These are phyloP conservation scores for Pseudanteris insignis DNA, from an alignment of 2,888 invertebrate species.

Conservation along the genomic window DNA sequence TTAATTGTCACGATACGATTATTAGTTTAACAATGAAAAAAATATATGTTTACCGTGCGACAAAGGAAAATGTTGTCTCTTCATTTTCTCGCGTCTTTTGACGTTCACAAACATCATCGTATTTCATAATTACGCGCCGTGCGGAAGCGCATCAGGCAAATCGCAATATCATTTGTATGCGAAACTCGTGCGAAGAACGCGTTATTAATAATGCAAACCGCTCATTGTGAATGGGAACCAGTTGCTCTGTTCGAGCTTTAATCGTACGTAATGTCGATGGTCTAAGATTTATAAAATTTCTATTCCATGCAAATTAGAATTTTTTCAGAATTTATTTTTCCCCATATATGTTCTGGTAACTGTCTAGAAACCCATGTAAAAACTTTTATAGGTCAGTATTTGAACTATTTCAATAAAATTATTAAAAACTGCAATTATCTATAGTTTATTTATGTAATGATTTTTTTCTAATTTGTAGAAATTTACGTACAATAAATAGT, in stretches of 20 bases:
- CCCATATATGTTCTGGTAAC: too few relatives aligned
- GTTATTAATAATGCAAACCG: slow-evolving; percentile 44
- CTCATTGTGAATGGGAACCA: slow-evolving; percentile 31
- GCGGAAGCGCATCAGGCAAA: slow-evolving; percentile 8
- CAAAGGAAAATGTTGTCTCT: not conserved
- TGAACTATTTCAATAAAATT: too few relatives aligned
- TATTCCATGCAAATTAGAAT: too few relatives aligned
- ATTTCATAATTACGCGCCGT: slow-evolving; percentile 26
- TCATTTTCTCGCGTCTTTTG: not conserved
- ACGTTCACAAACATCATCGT: slow-evolving; percentile 11
- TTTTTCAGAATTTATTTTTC: too few relatives aligned
- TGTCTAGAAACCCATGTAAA: too few relatives aligned
- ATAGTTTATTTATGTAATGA: too few relatives aligned
- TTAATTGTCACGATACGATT: too few relatives aligned
- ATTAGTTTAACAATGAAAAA: too few relatives aligned
- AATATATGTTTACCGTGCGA: slow-evolving; percentile 1
- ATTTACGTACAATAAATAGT: too few relatives aligned
- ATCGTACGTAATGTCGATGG: slow-evolving; percentile 44
- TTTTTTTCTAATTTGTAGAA: too few relatives aligned
- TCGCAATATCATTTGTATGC: slow-evolving; percentile 38
- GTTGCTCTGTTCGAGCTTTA: slow-evolving; percentile 42
- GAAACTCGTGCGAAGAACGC: slow-evolving; percentile 30
- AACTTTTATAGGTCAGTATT: too few relatives aligned
- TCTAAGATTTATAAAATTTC: slow-evolving; percentile 39
- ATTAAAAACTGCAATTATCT: too few relatives aligned